A percentile compares a stretch with the other conserved stretches of the same genome.
Conservation (phyloP, 1,140 invertebrate genomes). For the Aphelenchoides fujianensis region DNA sequence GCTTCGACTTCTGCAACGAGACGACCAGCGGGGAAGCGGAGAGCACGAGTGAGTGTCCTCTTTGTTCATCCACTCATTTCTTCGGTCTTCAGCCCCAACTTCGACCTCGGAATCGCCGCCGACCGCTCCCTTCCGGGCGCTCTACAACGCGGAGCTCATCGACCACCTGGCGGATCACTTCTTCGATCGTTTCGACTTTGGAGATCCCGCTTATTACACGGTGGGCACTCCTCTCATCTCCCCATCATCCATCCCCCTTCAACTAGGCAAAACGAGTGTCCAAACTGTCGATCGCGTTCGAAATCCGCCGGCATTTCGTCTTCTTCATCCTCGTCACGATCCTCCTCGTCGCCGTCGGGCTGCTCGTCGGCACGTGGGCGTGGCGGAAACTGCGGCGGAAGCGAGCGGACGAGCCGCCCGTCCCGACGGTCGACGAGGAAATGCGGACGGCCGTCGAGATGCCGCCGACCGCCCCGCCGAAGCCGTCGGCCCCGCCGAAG, state of each 20-base stretch:
- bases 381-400: not conserved
- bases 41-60: no score
- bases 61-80: no score
- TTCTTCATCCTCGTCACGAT: not conserved
- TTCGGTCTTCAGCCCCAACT: no score
- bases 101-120: no score
- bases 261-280: not conserved
- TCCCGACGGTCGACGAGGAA: not conserved
- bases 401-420: not conserved
- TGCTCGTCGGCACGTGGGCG: not conserved
- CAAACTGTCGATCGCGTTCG: not conserved
- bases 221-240: not conserved
- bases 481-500: no score
- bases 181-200: slow-evolving; percentile 3
- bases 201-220: slow-evolving; percentile 8
- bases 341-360: not conserved
- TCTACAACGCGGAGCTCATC: not conserved
- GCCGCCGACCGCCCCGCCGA: no score
- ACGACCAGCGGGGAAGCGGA: no score
- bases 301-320: slow-evolving; percentile 5
- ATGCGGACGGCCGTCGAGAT: not conserved
- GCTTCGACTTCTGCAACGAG: slow-evolving; percentile 9
- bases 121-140: no score
- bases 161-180: slow-evolving; percentile 8
- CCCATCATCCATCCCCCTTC: not conserved